phyloP scores from a whole-genome alignment of 2,113 vertebrate genomes.

The Callorhinus ursinus region DNA sequence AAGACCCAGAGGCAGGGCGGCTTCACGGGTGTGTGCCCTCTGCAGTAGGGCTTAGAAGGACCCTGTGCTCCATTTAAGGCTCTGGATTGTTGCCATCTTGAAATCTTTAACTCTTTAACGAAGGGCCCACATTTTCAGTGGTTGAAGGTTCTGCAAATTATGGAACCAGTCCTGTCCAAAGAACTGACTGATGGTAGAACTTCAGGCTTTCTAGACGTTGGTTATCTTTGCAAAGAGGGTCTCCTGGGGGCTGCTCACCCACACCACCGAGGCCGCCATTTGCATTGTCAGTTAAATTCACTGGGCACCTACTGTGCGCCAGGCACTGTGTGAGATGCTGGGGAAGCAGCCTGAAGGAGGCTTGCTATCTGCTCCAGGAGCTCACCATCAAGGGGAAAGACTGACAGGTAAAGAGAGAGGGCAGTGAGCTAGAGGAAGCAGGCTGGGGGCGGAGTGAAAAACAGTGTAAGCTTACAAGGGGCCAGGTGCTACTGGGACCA shows the following conservation, averaged over 20 bases:
- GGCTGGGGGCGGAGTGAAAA: not conserved
- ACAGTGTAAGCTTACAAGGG: not conserved
- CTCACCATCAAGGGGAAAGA: not conserved
- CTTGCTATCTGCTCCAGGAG: not conserved
- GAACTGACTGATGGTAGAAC: not conserved
- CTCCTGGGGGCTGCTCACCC: not conserved
- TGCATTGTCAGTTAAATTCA: not conserved
- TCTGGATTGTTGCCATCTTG: not conserved
- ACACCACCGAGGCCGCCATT: no score
- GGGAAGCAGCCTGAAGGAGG: not conserved
- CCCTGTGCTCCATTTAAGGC: not conserved
- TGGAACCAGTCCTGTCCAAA: not conserved
- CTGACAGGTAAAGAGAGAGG: not conserved
- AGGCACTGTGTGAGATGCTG: not conserved
- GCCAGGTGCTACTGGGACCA: not conserved
- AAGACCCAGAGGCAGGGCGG: not conserved
- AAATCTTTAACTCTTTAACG: not conserved
- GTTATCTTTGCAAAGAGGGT: not conserved
- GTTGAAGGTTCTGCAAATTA: not conserved
- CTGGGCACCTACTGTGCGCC: not conserved
- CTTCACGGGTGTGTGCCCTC: accelerated
- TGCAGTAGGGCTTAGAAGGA: not conserved
- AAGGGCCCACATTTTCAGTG: not conserved
- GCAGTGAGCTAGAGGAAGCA: no score
- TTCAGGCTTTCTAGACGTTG: not conserved